A percentile compares a stretch with the other conserved stretches of the same genome.
Evolutionary conservation across 2,888 invertebrate species (phyloP).

Genomic region (Folsomia candida): DNA sequence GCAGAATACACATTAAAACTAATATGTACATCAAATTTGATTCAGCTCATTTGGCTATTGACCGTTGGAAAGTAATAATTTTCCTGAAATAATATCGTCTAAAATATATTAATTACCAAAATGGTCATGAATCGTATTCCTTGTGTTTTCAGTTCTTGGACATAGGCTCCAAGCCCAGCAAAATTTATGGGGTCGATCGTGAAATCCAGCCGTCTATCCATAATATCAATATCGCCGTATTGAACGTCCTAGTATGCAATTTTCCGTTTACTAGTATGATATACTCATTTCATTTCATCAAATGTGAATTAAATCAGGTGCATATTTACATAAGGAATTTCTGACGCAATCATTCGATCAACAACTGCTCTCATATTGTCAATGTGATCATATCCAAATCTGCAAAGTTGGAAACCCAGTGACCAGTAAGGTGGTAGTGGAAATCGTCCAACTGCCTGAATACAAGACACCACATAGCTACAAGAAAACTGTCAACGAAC

Average conservation of each 20-base stretch:
- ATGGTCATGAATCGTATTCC: slow-evolving; percentile 48
- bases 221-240: slow-evolving; percentile 42
- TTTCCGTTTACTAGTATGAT: no score
- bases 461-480: no score
- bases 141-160: slow-evolving; percentile 65
- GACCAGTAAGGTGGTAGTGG: slow-evolving; percentile 84
- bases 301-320: no score
- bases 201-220: slow-evolving; percentile 69
- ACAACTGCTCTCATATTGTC: slow-evolving; percentile 66
- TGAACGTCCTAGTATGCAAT: no score
- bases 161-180: slow-evolving; percentile 65
- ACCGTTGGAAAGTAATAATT: no score
- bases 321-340: slow-evolving; percentile 73
- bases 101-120: slow-evolving; percentile 29
- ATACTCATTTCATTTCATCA: no score
- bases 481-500: no score
- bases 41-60: no score
- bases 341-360: slow-evolving; percentile 67
- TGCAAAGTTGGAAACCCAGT: slow-evolving; percentile 87
- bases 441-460: slow-evolving; percentile 69
- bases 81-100: no score
- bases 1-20: no score
- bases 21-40: no score
- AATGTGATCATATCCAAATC: slow-evolving; percentile 66
- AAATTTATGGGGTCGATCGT: slow-evolving; percentile 67